Base-by-base conservation (phyloP, 35 echinoderm and acorn worm species). In the Apostichopus japonicus region DNA sequence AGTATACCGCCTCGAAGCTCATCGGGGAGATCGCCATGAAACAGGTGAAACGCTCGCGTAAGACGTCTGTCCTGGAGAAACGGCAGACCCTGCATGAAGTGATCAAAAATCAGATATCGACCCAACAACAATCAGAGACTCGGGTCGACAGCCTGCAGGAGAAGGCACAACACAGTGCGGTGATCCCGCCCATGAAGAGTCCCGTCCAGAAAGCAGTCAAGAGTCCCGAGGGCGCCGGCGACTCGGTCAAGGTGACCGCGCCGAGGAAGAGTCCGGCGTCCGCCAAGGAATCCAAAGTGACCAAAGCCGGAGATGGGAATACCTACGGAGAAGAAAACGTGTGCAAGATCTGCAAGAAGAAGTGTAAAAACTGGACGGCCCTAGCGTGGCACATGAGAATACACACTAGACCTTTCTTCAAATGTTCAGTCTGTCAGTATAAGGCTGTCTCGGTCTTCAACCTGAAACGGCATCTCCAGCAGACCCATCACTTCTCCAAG, bases 351-450 rank as follows among this genome's bases (percentile, higher is more conserved):
- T 99, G 97, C 73, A 93, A 94, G 80, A 99, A 99, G 90, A 93
- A 95, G 52, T 99, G 97, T 72, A 96, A 96, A 70, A 99, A 99
- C 23, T 96, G 95, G 88, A 96, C 97, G 13, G 95, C 97, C 5
- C 59, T 99, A 54, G 97, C 97, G 6, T 99, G 97, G 97, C 97
- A 99, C 76, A 95, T 96, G 92, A 77, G 97, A 21, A 94, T 96
- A 78, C 97, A 99, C 84, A 99, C 93, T n/a, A 92, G 92, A 77
- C 97, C 92, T 0, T 63, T 91, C 10, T 99, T 96, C 92, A 99
- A 99, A 78, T 99, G 97, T 51, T 87, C 95, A 1, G 86, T 94
- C 23, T 99, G 97, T 86, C 81, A 78, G 17, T 96, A 95, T 76
- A 63, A 82, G 24, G 72, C 91, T 4, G 83, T 67, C 13, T 93